These are phyloP conservation scores for Azemiops feae DNA, from an alignment of 2,113 vertebrate species.

Conservation along the genomic window DNA sequence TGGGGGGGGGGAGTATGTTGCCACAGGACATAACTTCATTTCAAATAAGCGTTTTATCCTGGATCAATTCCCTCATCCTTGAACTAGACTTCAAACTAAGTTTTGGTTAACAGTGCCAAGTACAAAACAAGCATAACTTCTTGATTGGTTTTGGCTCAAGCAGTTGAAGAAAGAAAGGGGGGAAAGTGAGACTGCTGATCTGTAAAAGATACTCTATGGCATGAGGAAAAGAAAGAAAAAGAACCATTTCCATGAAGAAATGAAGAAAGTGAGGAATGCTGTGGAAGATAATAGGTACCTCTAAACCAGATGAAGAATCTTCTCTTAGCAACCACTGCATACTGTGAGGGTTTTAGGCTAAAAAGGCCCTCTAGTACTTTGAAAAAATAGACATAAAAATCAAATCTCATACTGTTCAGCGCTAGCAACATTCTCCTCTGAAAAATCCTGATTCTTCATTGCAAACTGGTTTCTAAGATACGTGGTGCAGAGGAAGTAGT, in stretches of 20 bases:
- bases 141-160: conserved; percentile 37
- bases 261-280: not conserved
- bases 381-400: not conserved
- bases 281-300: not conserved
- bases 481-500: not conserved
- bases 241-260: not conserved
- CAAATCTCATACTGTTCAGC: not conserved
- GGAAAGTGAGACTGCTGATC: not conserved
- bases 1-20: conserved; percentile 21
- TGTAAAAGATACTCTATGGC: conserved; percentile 2
- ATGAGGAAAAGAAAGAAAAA: conserved; percentile 26
- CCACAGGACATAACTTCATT: conserved; percentile 47
- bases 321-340: not conserved
- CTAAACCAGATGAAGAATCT: accelerated
- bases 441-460: not conserved
- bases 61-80: conserved; percentile 8
- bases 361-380: not conserved
- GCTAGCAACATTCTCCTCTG: not conserved
- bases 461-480: not conserved
- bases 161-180: not conserved
- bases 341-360: not conserved
- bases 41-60: conserved; percentile 47
- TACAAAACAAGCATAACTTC: conserved; percentile 26
- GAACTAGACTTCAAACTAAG: conserved; percentile 15
- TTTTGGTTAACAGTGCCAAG: conserved; percentile 33